These are phyloP conservation scores for Aphrocallistes beatrix DNA, from an alignment of 37 sponge, comb jelly and placozoan species.

Conservation along the genomic window DNA sequence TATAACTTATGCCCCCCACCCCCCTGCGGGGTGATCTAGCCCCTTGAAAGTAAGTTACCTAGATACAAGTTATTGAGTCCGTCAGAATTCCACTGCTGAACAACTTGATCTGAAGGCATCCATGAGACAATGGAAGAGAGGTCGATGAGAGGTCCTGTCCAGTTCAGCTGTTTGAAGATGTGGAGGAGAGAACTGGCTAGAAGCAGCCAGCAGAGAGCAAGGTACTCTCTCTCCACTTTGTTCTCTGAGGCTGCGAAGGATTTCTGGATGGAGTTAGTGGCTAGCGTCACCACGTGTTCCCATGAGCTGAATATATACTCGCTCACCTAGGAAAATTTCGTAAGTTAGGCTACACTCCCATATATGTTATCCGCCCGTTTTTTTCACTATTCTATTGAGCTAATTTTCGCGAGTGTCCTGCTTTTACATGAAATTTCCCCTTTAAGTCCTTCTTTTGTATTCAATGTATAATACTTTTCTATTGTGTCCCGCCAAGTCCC, in stretches of 20 bases:
- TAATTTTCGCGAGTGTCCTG: too few species aligned
- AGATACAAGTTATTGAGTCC: not conserved
- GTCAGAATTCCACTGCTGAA: not conserved
- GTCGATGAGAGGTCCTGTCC: not conserved
- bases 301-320: constrained; percentile 8
- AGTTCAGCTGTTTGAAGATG: constrained; percentile 1
- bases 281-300: constrained; percentile 16
- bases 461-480: too few species aligned
- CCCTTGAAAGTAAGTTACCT: too few species aligned
- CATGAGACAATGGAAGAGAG: not conserved
- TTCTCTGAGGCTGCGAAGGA: not conserved
- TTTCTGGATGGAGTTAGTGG: not conserved
- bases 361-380: too few species aligned
- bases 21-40: too few species aligned
- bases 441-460: too few species aligned
- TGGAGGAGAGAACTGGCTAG: not conserved
- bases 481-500: too few species aligned
- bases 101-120: constrained; percentile 13
- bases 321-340: not conserved
- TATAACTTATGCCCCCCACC: too few species aligned
- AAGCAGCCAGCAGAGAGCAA: not conserved
- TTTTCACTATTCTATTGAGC: too few species aligned
- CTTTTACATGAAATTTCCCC: too few species aligned
- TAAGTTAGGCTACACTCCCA: too few species aligned
- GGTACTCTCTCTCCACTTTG: not conserved